Percentiles rank a stretch among this genome's conserved stretches.
Evolutionary conservation across 2,888 invertebrate genomes (phyloP).

Genomic region (Dasysyrphus albostriatus): DNA sequence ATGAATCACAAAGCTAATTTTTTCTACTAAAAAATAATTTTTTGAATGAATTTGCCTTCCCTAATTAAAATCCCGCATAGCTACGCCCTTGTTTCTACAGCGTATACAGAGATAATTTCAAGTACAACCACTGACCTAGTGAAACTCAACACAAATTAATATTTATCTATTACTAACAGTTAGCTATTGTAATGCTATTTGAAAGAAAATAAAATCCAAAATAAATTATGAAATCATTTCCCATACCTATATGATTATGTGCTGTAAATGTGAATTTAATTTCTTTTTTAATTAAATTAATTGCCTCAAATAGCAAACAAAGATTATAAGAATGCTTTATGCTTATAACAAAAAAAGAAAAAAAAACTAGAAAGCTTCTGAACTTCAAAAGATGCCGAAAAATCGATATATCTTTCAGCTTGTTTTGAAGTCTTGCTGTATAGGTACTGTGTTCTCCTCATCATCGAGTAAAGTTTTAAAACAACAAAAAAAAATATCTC

Average conservation of each 20-base stretch:
- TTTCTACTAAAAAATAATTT: no score
- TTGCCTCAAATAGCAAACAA: conserved; percentile 27
- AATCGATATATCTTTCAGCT: conserved; percentile 33
- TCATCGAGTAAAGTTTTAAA: background rate
- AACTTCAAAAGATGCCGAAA: conserved; percentile 32
- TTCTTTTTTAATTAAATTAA: conserved; percentile 65
- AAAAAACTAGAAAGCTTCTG: no score
- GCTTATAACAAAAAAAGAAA: background rate
- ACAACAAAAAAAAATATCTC: background rate
- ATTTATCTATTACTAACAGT: no score
- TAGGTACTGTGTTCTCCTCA: background rate
- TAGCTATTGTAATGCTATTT: no score
- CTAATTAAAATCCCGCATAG: no score
- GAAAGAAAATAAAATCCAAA: background rate
- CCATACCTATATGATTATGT: conserved; percentile 52
- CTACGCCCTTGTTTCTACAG: no score
- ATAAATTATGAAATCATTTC: conserved; percentile 54
- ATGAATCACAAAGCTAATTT: no score
- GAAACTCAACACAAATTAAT: no score
- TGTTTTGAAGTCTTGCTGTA: conserved; percentile 46
- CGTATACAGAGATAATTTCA: no score
- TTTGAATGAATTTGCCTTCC: no score
- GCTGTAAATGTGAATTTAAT: conserved; percentile 65
- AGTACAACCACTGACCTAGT: no score
- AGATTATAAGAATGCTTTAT: background rate